These are phyloP conservation scores for Morpho achilles DNA, from an alignment of 2,888 invertebrate species.

Conservation along the genomic window DNA sequence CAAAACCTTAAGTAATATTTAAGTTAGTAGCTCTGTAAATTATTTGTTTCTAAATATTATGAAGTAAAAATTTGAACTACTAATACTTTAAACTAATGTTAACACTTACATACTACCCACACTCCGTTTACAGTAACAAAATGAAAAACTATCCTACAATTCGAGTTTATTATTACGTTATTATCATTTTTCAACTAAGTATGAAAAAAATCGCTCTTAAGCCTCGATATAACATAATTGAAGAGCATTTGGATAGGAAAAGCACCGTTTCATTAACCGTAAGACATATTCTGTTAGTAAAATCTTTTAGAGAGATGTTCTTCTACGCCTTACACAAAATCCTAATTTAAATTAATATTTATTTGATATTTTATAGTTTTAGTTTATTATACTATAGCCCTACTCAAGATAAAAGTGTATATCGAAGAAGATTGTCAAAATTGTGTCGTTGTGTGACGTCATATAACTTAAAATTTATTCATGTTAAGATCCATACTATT, in stretches of 20 bases:
- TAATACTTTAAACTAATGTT: conserved; percentile 43
- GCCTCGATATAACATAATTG: conserved; percentile 36
- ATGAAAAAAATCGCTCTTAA: conserved; percentile 24
- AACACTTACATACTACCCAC: conserved; percentile 58
- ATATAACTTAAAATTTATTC: too few relatives aligned
- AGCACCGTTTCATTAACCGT: conserved; percentile 27
- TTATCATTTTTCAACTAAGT: conserved; percentile 7
- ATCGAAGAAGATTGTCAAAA: too few relatives aligned
- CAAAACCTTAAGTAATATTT: conserved; percentile 59
- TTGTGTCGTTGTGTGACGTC: too few relatives aligned
- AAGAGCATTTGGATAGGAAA: conserved; percentile 25
- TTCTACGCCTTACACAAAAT: neutral
- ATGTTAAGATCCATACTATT: too few relatives aligned
- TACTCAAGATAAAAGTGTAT: too few relatives aligned
- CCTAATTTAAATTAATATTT: neutral
- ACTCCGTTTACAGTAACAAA: conserved; percentile 37
- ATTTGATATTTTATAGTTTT: neutral
- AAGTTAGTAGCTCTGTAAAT: conserved; percentile 46
- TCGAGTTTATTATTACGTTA: conserved; percentile 14
- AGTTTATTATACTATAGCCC: too few relatives aligned
- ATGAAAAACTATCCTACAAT: conserved; percentile 27
- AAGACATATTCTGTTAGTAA: neutral
- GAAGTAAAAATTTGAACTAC: conserved; percentile 30
- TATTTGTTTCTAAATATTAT: conserved; percentile 21
- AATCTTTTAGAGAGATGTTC: neutral